Base-by-base conservation (phyloP, 2,797 vertebrate species). In the Luscinia luscinia region DNA sequence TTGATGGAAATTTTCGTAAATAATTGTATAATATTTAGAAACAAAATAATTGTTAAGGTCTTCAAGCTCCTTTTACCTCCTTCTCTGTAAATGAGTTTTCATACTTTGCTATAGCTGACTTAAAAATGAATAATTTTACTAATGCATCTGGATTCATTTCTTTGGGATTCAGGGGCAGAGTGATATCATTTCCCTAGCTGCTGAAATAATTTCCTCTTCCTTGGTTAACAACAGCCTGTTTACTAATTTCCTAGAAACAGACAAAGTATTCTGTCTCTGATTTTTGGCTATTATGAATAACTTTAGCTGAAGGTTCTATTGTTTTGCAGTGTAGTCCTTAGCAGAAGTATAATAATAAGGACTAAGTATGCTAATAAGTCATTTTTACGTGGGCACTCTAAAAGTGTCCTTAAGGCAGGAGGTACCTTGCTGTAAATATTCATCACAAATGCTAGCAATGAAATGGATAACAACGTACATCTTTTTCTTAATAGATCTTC, bases 161-260 rank as follows among this genome's bases (percentile, higher is more conserved):
- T 83, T 75, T 55, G 57, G 15, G 67, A 74, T 77, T 87, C 46
- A 74, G 41, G 54, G 36, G 24, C n/a, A 43, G 63, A 87, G 11
- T 77, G 57, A 7, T 82, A 51, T 38, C 76, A 63, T 91, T 91
- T 79, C 74, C 52, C 45, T 48, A 54, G 54, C 0, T 81, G 40
- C 57, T 89, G 61, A 92, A 87, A 85, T 75, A 67, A 93, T 91
- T 95, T 94, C 57, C 45, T 91, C 51, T 80, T 83, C 75, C 46
- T 66, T 64, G 36, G 46, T 87, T 83, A 92, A 78, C 18, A 89
- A 30, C n/a, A 81, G n/a, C 6, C 26, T 89, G 32, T 73, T 76
- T 89, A 61, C 87, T 87, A 41, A 89, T 76, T 80, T 92, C 58
- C 40, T 85, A 63, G 84, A 89, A 92, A 77, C 36, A 82, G 21